A percentile compares a stretch with the other conserved stretches of the same genome.
Evolutionary conservation across 1,140 invertebrate genomes (phyloP).

Genomic region (Drosophila auraria): DNA sequence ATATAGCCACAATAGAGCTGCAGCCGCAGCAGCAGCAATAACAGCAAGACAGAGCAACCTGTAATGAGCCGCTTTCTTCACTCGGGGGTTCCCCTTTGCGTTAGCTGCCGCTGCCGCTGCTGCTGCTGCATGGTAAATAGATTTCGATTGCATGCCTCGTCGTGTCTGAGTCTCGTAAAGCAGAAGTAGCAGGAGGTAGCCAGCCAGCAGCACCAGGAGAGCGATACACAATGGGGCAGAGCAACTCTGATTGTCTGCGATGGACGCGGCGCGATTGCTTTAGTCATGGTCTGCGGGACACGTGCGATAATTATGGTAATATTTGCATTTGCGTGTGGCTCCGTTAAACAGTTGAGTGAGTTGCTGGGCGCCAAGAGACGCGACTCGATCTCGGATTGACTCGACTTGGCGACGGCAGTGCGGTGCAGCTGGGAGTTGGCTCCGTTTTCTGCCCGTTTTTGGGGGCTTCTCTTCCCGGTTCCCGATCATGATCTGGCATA

Average conservation of each 20-base stretch:
- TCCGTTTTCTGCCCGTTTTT: slow-evolving; percentile 18
- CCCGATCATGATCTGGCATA: slow-evolving; percentile 23
- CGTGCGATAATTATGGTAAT: slow-evolving; percentile 83
- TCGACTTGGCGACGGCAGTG: no score
- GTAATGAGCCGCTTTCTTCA: slow-evolving; percentile 82
- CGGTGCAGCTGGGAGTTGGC: slow-evolving; percentile 15
- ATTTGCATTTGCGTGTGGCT: slow-evolving; percentile 82
- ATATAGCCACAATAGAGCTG: slow-evolving; percentile 3
- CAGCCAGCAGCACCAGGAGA: neutral
- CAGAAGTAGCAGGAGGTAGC: neutral
- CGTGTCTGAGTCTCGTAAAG: slow-evolving; percentile 41
- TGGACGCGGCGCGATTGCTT: slow-evolving; percentile 80
- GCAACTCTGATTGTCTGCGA: slow-evolving; percentile 51
- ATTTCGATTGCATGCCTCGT: slow-evolving; percentile 77
- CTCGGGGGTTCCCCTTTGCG: slow-evolving; percentile 40
- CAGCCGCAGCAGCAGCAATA: slow-evolving; percentile 40
- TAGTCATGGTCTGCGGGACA: slow-evolving; percentile 77
- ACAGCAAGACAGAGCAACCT: slow-evolving; percentile 58
- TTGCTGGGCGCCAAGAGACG: slow-evolving; percentile 65
- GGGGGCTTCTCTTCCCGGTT: slow-evolving; percentile 6
- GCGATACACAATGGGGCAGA: slow-evolving; percentile 10
- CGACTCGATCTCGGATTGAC: slow-evolving; percentile 31
- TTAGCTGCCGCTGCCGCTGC: slow-evolving; percentile 16
- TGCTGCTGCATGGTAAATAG: slow-evolving; percentile 76
- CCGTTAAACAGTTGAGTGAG: slow-evolving; percentile 81